These are phyloP conservation scores for Rana temporaria DNA, from an alignment of 2,113 vertebrate genomes.

Conservation along the genomic window DNA sequence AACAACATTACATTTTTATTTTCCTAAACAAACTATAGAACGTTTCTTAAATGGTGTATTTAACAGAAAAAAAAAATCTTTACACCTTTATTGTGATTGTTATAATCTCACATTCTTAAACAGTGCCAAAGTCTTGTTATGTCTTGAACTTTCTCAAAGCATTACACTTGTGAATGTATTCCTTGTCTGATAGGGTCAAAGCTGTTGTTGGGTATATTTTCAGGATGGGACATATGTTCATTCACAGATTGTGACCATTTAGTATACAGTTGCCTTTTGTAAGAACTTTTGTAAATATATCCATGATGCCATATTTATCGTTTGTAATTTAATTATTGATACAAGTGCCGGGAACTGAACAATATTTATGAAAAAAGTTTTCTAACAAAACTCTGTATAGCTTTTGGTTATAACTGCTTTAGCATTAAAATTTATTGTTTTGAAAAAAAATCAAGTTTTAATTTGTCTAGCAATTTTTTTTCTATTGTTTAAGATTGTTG, in stretches of 20 bases:
- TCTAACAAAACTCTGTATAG: constrained; percentile 98
- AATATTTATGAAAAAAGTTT: constrained; percentile 99
- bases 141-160: constrained; percentile 94
- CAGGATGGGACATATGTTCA: constrained; percentile 92
- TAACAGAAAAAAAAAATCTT: constrained; percentile 81
- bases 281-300: constrained; percentile 99
- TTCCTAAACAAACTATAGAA: constrained; percentile 76
- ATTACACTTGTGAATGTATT: constrained; percentile 99
- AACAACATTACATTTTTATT: constrained; percentile 48
- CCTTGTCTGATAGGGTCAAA: constrained; percentile 96
- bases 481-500: constrained; percentile 52
- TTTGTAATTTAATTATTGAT: constrained; percentile 99
- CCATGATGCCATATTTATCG: constrained; percentile 99
- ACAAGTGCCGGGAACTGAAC: constrained; percentile 96
- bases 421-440: constrained; percentile 97
- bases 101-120: constrained; percentile 97
- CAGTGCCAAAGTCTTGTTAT: constrained; percentile 99
- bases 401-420: constrained; percentile 97
- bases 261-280: constrained; percentile 99
- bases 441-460: constrained; percentile 82
- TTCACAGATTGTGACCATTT: constrained; percentile 95
- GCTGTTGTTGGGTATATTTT: constrained; percentile 96
- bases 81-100: constrained; percentile 96
- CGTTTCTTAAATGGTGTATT: constrained; percentile 85
- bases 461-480: constrained; percentile 74